These are phyloP conservation scores for Macaca nemestrina DNA, from an alignment of 2,113 vertebrate species.

Conservation along the genomic window DNA sequence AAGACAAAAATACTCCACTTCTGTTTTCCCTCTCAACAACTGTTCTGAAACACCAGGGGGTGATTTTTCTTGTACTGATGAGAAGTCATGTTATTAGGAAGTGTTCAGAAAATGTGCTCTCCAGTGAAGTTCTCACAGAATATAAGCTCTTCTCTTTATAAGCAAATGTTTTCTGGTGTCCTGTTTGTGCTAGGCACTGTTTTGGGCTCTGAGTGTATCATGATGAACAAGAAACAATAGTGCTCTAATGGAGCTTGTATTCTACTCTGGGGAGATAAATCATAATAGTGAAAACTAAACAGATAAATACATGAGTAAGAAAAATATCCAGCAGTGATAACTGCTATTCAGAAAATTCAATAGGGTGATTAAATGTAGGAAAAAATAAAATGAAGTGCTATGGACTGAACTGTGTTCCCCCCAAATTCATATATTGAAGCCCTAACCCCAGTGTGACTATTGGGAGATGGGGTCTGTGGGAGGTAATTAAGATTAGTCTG, in stretches of 20 bases:
- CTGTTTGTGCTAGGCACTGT: not conserved
- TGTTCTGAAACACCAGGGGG: slow-evolving; percentile 54
- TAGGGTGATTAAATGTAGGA: not conserved
- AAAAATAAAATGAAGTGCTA: not conserved
- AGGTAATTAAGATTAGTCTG: not conserved
- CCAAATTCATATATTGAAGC: not conserved
- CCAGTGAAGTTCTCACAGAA: not conserved
- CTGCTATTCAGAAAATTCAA: not conserved
- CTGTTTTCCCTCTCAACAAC: slow-evolving; percentile 57
- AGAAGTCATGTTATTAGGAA: slow-evolving; percentile 45
- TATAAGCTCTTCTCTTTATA: not conserved
- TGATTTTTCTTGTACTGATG: slow-evolving; percentile 40
- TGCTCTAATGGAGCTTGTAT: not conserved
- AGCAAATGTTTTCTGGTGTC: not conserved
- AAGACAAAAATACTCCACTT: slow-evolving; percentile 65
- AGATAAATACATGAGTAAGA: not conserved
- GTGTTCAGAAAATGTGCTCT: slow-evolving; percentile 47
- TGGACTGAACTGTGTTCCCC: not conserved
- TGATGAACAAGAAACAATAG: not conserved
- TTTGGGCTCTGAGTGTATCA: not conserved
- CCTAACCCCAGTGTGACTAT: not conserved
- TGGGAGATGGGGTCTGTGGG: not conserved
- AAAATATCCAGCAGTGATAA: not conserved
- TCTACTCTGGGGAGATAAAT: not conserved
- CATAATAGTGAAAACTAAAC: not conserved